A percentile compares a stretch with the other conserved stretches of the same genome.
These are phyloP conservation scores for Conus ventricosus DNA, from an alignment of 1,140 invertebrate species.

Conservation along the genomic window DNA sequence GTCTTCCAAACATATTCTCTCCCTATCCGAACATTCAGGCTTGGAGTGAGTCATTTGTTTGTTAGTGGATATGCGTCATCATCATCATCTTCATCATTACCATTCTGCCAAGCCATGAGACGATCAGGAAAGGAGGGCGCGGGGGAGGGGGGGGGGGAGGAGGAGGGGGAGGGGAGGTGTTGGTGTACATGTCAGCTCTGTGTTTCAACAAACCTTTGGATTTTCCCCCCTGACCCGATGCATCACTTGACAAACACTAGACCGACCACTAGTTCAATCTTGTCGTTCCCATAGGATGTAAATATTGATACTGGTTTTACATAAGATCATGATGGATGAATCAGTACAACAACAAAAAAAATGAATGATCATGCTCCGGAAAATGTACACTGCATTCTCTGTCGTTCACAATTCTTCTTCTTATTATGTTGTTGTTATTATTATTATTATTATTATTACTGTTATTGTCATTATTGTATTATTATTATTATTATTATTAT, in stretches of 20 bases:
- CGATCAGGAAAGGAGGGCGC: not conserved
- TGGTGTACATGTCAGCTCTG: too few relatives aligned
- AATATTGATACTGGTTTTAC: not conserved
- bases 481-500: too few relatives aligned
- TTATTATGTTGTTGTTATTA: not conserved
- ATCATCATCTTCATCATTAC: too few relatives aligned
- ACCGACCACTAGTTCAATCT: not conserved
- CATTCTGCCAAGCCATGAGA: too few relatives aligned
- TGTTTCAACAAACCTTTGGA: not conserved
- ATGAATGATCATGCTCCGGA: too few relatives aligned
- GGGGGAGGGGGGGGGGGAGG: too few relatives aligned
- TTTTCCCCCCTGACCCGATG: not conserved
- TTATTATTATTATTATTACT: too few relatives aligned
- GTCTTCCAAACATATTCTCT: constrained; percentile 23
- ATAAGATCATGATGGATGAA: not conserved
- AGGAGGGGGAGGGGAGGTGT: too few relatives aligned
- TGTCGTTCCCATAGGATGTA: not conserved
- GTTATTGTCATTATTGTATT: too few relatives aligned
- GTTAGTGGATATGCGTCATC: not conserved
- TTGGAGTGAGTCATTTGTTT: not conserved
- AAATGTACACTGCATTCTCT: not conserved
- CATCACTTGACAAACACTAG: not conserved
- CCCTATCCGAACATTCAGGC: constrained; percentile 26
- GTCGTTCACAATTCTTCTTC: not conserved
- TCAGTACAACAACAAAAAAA: not conserved